A percentile compares a stretch with the other conserved stretches of the same genome.
Evolutionary conservation across 2,113 vertebrate species (phyloP).

Genomic region (Chlorodrepanis virens): DNA sequence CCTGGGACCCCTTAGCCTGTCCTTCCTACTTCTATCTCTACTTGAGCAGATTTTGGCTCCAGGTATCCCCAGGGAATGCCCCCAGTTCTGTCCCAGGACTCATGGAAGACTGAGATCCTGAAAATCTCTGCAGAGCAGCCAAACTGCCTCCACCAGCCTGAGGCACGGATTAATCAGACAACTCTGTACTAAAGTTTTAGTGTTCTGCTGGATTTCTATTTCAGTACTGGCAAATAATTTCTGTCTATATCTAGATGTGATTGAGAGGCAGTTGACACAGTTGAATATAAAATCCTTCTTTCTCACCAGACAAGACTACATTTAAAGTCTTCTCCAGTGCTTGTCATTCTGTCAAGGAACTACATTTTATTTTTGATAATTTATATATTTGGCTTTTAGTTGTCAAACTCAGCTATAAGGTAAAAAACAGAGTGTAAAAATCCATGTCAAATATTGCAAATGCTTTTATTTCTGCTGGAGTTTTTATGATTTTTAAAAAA

Average conservation of each 20-base stretch:
- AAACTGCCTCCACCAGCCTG: neutral
- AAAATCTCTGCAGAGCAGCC: neutral
- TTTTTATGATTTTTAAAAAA: rapidly evolving
- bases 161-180: neutral
- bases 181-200: neutral
- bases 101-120: neutral
- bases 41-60: neutral
- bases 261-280: neutral
- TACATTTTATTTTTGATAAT: neutral
- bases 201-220: neutral
- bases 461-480: neutral
- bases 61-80: neutral
- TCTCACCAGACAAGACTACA: neutral
- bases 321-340: neutral
- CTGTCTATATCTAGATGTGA: neutral
- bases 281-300: neutral
- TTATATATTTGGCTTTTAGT: neutral
- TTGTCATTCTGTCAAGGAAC: neutral
- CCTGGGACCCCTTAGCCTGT: neutral
- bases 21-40: neutral
- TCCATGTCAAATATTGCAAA: neutral
- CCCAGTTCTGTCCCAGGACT: neutral
- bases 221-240: neutral
- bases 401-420: neutral
- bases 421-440: neutral